phyloP scores from a whole-genome alignment of 2,888 invertebrate genomes.

The Diarsia mendica region DNA sequence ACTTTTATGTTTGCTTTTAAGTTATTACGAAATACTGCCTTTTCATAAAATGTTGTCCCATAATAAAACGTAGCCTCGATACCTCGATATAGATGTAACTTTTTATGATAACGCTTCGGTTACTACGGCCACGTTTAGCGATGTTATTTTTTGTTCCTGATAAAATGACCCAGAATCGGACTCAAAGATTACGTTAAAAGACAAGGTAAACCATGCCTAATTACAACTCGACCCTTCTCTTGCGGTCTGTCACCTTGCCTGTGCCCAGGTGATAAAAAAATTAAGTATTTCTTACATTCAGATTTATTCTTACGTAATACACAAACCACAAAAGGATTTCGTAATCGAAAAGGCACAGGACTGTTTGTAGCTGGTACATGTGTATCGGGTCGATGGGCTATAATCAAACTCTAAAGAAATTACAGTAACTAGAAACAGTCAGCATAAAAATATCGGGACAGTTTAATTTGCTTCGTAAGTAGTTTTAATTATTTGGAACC shows the following conservation, averaged over 20 bases:
- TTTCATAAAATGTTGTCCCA: not conserved
- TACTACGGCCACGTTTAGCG: not conserved
- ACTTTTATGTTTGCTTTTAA: not conserved
- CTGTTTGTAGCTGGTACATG: not conserved
- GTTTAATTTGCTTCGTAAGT: not conserved
- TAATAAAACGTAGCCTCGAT: not conserved
- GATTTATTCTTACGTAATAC: slow-evolving; percentile 15
- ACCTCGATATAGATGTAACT: not conserved
- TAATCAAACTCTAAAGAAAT: not conserved
- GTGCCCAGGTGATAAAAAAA: slow-evolving; percentile 28
- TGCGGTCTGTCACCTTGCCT: slow-evolving; percentile 32
- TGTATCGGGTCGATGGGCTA: not conserved
- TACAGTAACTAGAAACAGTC: not conserved
- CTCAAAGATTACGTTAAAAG: slow-evolving; percentile 41
- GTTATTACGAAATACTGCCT: not conserved
- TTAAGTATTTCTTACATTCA: not conserved
- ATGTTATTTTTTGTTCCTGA: slow-evolving; percentile 13
- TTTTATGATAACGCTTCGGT: not conserved
- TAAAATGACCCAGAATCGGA: not conserved
- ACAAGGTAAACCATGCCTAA: slow-evolving; percentile 44
- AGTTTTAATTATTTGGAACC: too few relatives aligned
- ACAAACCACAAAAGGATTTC: not conserved
- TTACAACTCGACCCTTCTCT: slow-evolving; percentile 51
- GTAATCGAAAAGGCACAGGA: not conserved
- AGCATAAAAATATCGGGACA: not conserved